Evolutionary conservation across 2,888 invertebrate genomes (phyloP), one percentile per base, ranked within the genome.

Genomic region (Sympetrum striolatum): DNA sequence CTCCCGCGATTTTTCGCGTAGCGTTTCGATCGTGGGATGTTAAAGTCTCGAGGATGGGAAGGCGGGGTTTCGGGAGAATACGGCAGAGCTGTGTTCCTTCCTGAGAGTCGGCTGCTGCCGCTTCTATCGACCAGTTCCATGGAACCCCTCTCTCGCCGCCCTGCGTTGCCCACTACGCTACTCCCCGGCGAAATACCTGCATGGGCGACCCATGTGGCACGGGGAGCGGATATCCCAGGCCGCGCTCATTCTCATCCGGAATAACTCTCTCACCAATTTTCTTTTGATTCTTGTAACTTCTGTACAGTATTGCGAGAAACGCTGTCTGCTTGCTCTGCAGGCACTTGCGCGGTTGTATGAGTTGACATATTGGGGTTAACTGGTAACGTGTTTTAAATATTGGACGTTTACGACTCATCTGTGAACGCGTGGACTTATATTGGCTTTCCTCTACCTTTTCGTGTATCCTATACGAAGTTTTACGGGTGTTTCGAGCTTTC

Each of bases 111-210:
- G 25, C 58, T 8, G 35, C 82, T 18, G 60, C 86, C n/a, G 37
- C 86, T 86, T 64, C 86, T 64, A 86, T 86, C 86, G 86, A 86
- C 60, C 86, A 37, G 86, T 86, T 86, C 60, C 25, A 44, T 25
- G 58, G 58, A 31, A 82, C 37, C 60, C 35, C 60, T 37, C 60
- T 60, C 86, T 58, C 25, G 25, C 86, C n/a, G n/a, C 18, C 37
- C 60, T 3, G 31, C 31, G 37, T 60, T 35, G 31, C 2, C 48
- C 86, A 35, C 58, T 44, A 44, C 39, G 39, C 22, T 37, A 37
- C 39, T 81, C 31, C 82, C 58, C 82, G 82, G 82, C 82, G 58
- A 82, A 82, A 82, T 82, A 82, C 82, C 82, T 82, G 82, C 82
- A 82, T 82, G 82, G 53, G 48, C 44, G 81, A 48, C 48, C 81